These are phyloP conservation scores for Micrastur ruficollis DNA, from an alignment of 2,797 vertebrate genomes.

Conservation along the genomic window DNA sequence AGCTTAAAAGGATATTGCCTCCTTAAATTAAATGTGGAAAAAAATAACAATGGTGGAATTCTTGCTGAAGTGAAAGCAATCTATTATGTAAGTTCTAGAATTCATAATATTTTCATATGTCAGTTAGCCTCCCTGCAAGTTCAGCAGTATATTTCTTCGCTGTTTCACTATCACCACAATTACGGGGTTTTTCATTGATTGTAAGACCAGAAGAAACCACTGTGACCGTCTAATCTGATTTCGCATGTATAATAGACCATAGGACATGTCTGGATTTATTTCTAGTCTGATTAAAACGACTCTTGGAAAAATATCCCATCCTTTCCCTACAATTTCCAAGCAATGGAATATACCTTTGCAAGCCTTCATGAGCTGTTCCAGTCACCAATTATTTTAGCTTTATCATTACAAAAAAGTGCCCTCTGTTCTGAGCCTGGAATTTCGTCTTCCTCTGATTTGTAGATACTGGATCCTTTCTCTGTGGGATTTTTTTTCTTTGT, in stretches of 20 bases:
- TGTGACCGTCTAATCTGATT: conserved; percentile 44
- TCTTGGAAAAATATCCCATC: not conserved
- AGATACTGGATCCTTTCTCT: not conserved
- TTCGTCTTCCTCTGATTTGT: not conserved
- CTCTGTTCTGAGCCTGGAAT: not conserved
- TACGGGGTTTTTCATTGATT: conserved; percentile 27
- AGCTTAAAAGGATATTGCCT: conserved; percentile 68
- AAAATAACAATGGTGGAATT: conserved; percentile 54
- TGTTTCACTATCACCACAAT: conserved; percentile 5
- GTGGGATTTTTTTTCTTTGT: not conserved
- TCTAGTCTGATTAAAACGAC: not conserved
- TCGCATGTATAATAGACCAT: not conserved
- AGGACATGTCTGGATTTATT: conserved; percentile 33
- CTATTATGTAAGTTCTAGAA: conserved; percentile 53
- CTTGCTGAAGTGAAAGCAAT: conserved; percentile 55
- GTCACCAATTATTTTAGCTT: not conserved
- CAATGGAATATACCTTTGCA: not conserved
- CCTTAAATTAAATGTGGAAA: conserved; percentile 68
- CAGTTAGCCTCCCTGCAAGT: not conserved
- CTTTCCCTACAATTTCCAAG: not conserved
- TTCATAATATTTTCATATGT: conserved; percentile 52
- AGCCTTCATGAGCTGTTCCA: not conserved
- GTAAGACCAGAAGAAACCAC: conserved; percentile 23
- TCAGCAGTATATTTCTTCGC: conserved; percentile 25
- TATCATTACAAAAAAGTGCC: not conserved